phyloP scores from a whole-genome alignment of 1,140 invertebrate genomes.

The Platyscapa corneri region DNA sequence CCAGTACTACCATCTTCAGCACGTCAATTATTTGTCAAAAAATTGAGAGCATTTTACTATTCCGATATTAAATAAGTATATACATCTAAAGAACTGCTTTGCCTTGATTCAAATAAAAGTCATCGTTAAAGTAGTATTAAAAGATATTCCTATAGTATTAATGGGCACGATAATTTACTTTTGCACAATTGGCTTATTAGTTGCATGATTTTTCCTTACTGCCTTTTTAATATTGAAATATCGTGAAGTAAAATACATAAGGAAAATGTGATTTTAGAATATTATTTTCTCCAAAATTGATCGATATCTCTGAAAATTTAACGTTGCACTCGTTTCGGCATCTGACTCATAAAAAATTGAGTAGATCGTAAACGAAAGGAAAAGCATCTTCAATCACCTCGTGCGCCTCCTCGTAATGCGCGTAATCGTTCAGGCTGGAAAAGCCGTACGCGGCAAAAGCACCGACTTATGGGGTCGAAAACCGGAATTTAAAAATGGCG shows the following conservation, averaged over 20 bases:
- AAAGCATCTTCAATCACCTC: neutral
- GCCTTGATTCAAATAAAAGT: too few species aligned
- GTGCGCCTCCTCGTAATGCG: neutral
- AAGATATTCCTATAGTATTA: too few species aligned
- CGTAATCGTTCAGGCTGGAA: neutral
- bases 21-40: too few species aligned
- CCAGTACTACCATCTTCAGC: too few species aligned
- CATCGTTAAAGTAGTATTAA: too few species aligned
- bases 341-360: neutral
- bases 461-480: neutral
- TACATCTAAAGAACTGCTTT: too few species aligned
- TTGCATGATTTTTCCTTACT: neutral
- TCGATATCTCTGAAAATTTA: neutral
- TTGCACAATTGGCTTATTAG: too few species aligned
- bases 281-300: neutral
- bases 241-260: neutral
- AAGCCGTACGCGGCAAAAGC: neutral
- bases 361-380: neutral
- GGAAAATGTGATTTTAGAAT: neutral
- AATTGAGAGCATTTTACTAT: too few species aligned
- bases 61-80: too few species aligned
- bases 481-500: constrained; percentile 17
- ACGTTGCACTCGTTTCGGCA: neutral
- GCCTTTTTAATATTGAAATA: neutral
- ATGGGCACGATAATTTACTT: too few species aligned